Evolutionary conservation across 2,113 vertebrate genomes (phyloP).

Genomic region (Catagonus wagneri): DNA sequence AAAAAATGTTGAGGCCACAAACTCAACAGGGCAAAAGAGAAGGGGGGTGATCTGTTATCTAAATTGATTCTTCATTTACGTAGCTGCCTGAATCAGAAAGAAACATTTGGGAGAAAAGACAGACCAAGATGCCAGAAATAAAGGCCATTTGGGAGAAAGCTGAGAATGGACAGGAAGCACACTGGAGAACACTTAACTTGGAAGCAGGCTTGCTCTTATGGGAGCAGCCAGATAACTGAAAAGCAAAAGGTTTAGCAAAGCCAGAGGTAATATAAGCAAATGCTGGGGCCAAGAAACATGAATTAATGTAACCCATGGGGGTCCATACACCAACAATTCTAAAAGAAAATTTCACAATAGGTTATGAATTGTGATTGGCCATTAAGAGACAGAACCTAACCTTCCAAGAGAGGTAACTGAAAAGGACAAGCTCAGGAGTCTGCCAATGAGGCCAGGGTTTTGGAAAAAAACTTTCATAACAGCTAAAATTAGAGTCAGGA

Average conservation of each 20-base stretch:
- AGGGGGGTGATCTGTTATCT: background rate
- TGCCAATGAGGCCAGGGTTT: background rate
- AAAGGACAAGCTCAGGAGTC: background rate
- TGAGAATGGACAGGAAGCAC: background rate
- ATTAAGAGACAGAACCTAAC: background rate
- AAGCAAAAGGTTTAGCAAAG: background rate
- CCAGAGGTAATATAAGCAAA: background rate
- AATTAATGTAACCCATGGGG: background rate
- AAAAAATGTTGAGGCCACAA: background rate
- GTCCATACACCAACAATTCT: background rate
- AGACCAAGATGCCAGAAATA: background rate
- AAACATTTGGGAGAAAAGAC: background rate
- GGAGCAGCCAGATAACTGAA: background rate
- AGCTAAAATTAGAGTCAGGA: slow-evolving; percentile 3
- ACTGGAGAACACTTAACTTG: background rate
- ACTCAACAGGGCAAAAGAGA: background rate
- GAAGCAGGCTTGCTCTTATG: background rate
- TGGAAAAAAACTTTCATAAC: background rate
- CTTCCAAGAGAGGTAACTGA: background rate
- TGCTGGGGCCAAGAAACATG: background rate
- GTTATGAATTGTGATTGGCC: background rate
- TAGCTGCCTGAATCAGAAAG: background rate
- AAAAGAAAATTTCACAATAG: background rate
- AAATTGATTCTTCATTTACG: background rate
- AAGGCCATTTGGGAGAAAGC: slow-evolving; percentile 39